Base-by-base conservation (phyloP, 2,113 vertebrate genomes). In the Callipepla californica region DNA sequence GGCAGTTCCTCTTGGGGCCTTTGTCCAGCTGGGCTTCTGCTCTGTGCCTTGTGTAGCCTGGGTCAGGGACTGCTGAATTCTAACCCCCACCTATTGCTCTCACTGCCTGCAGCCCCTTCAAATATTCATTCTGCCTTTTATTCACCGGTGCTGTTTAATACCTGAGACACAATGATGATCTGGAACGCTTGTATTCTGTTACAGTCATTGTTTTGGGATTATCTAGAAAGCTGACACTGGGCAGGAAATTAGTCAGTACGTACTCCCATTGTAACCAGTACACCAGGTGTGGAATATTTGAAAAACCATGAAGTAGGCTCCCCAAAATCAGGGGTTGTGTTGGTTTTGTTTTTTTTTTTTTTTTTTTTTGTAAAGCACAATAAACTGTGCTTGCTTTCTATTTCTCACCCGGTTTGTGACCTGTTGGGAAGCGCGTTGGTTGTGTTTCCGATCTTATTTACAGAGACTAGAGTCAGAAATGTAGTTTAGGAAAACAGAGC, bases 51-150 rank as follows among this genome's bases (percentile, higher is more conserved):
- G 61, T 55, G 11, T 57, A 1, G 0, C 36, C 36, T 6, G 1
- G 63, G 45, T 82, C 16, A 23, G 67, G 75, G 80, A 42, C 28
- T 28, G 45, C 78, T 79, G 59, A 5, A 4, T 66, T 85, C 80
- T 74, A 47, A 28, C 77, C 75, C 42, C 50, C 55, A 9, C 36
- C 85, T 63, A 1, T 75, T 45, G 0, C 50, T 58, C 47, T 51
- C 77, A 42, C 61, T 91, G 82, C 65, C 57, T 85, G 22, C 61
- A 81, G n/a, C 44, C 36, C 69, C 76, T 88, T 96, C 89, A 95
- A 96, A 95, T 94, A 95, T 94, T 96, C 28, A 95, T 95, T 78
- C 11, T 1, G 1, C 85, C 82, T 90, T 93, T 66, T 94, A 80
- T 90, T 75, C 48, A 7, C 72, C 45, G 1, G 58, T 42, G 93